Evolutionary conservation across 2,797 vertebrate species (phyloP).

Genomic region (Danio albolineatus): DNA sequence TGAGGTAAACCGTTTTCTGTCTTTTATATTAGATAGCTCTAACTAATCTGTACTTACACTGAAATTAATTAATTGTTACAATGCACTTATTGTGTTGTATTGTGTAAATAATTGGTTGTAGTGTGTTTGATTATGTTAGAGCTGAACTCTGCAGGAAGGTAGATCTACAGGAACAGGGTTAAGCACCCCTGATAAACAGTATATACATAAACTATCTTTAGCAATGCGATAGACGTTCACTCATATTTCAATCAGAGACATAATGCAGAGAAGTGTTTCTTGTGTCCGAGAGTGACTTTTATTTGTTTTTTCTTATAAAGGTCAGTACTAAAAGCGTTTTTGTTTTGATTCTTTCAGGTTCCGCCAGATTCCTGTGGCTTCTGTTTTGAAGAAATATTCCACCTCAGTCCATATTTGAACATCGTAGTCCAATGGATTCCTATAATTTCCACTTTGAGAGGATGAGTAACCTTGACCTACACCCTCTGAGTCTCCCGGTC

Average conservation of each 20-base stretch:
- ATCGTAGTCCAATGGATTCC: conserved; percentile 77
- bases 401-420: conserved; percentile 18
- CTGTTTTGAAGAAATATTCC: conserved; percentile 23
- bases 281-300: neutral
- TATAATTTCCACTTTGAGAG: conserved; percentile 81
- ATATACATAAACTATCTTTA: neutral
- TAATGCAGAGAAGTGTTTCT: neutral
- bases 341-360: conserved; percentile 19
- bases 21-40: too few species aligned
- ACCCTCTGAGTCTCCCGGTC: conserved; percentile 77
- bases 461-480: conserved; percentile 82
- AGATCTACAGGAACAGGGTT: too few species aligned
- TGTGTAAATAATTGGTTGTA: too few species aligned
- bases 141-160: too few species aligned
- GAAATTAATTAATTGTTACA: too few species aligned
- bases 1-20: too few species aligned
- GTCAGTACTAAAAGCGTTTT: neutral
- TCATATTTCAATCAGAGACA: neutral
- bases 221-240: neutral
- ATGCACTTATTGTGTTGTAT: too few species aligned
- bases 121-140: too few species aligned
- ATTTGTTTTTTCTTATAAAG: neutral
- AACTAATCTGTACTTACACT: too few species aligned
- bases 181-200: too few species aligned
- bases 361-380: conserved; percentile 7